Evolutionary conservation across 2,888 invertebrate species (phyloP), one percentile per base, ranked within the genome.

Genomic region (Erebia epiphron): DNA sequence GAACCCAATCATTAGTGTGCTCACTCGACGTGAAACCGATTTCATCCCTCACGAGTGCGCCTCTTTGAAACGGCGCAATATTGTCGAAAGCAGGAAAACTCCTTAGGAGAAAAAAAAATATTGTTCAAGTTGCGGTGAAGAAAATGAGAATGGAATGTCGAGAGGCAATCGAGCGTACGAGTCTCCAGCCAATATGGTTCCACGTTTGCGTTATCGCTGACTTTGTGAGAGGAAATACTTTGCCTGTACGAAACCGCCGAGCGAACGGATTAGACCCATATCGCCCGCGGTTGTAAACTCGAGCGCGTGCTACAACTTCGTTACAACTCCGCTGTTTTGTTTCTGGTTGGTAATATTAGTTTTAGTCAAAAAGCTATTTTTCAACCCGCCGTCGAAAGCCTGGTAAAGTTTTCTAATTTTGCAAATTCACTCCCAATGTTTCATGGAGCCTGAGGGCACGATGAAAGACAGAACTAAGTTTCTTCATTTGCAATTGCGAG

Each of bases 1-100:
- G 93, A 93, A 92, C 92, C 89, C 88, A 85, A 91, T 93, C 93
- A 92, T 93, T 93, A 93, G 92, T 91, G 91, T 92, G 92, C 82
- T 91, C 92, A 90, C 88, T 92, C 92, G 84, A 90, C 89, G 88
- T 85, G 90, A 92, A 93, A 92, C 88, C 88, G 92, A 91, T 92
- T 91, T 90, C 87, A 87, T 86, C 89, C 89, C 83, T 82, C 79
- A 84, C 86, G 83, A 84, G 86, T 86, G 84, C 83, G 83, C 87
- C 87, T 82, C 88, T 88, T 91, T 91, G 92, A 90, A 87, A 90
- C 84, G 86, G 81, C 86, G 91, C 92, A 92, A 92, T 93, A 92
- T 92, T 91, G 92, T 89, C 90, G 88, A 90, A 90, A 88, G 86
- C 86, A 86, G 91, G 91, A 91, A 92, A 92, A 91, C 90, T 91